phyloP scores from a whole-genome alignment of 2,113 vertebrate genomes.

The Gambusia holbrooki region DNA sequence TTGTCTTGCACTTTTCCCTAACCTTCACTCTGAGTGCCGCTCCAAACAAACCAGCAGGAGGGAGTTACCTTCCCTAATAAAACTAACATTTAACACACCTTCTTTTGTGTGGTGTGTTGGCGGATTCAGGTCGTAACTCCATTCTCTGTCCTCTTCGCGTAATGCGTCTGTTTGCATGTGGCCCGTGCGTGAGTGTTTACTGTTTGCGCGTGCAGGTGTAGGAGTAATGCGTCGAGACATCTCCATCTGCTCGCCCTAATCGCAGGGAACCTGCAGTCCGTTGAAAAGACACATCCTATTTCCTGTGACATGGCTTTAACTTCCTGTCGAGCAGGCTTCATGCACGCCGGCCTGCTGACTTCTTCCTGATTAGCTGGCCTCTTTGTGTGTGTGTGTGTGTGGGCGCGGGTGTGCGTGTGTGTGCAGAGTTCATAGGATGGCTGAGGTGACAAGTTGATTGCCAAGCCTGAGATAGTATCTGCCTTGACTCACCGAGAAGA shows the following conservation, averaged over 20 bases:
- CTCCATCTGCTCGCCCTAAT: constrained; percentile 75
- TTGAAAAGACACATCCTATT: constrained; percentile 76
- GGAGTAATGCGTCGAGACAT: constrained; percentile 72
- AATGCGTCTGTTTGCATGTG: constrained; percentile 7
- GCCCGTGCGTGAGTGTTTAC: constrained; percentile 5
- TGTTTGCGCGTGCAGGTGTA: constrained; percentile 16
- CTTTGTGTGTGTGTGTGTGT: constrained; percentile 5
- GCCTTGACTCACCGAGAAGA: constrained; percentile 28
- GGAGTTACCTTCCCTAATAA: constrained; percentile 38
- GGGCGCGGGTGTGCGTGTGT: constrained; percentile 13
- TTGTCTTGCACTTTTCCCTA: constrained; percentile 21
- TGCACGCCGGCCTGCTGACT: constrained; percentile 41
- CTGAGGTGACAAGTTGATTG: constrained; percentile 61
- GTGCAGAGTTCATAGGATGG: constrained; percentile 34
- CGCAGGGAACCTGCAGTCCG: constrained; percentile 49
- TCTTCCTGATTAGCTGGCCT: constrained; percentile 55
- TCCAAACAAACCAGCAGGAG: constrained; percentile 39
- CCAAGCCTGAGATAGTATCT: constrained; percentile 58
- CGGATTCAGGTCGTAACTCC: constrained; percentile 25
- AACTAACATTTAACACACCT: constrained; percentile 44
- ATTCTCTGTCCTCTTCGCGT: constrained; percentile 32
- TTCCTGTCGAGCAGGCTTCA: constrained; percentile 70
- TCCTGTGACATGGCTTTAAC: constrained; percentile 75
- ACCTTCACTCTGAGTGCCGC: constrained; percentile 28
- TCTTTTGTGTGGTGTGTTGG: constrained; percentile 9